Base-by-base conservation (phyloP, 2,888 invertebrate species). In the Crematogaster levior region DNA sequence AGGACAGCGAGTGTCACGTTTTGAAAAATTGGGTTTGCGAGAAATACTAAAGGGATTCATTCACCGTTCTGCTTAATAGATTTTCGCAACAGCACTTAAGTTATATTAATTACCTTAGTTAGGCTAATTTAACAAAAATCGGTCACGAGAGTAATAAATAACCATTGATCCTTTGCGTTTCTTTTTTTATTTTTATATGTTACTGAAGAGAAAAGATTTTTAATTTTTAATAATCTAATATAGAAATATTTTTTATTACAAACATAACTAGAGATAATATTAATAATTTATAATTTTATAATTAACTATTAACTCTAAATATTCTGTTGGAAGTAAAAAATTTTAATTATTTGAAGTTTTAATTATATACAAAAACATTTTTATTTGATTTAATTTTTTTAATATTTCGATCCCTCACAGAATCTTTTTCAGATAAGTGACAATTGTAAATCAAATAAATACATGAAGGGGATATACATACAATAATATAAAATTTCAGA, bases 11-110 rank as follows among this genome's bases (percentile, higher is more conserved):
- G 56, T 68, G 77, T 30, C 77, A 53, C 43, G 43, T 58, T 18
- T 3, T 70, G 70, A 79, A 70, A 79, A 79, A 79, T 79, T 79
- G 51, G 34, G 24, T 79, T 79, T 79, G 34, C 70, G 24, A 79
- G n/a, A 68, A 68, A 12, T 68, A 56, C 77, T 68, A 43, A 77
- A 77, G 30, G 24, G 56, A 77, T n/a, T 53, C 40, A 10, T 43
- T 68, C 70, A 43, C n/a, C 56, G 43, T 12, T n/a, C n/a, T 58
- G 0, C 7, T 12, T 34, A 18, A 27, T 21, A 56, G 56, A 70
- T 56, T 30, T 68, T 77, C 21, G n/a, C 34, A 70, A 70, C n/a
- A 18, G 34, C 70, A 56, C 24, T 79, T 68, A 34, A 77, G 7
- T 56, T 56, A 24, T 7, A 5, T 34, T 34, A n/a, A 30, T 43